Conservation (phyloP, 2,113 vertebrate genomes). For the Microcebus griseorufus region DNA sequence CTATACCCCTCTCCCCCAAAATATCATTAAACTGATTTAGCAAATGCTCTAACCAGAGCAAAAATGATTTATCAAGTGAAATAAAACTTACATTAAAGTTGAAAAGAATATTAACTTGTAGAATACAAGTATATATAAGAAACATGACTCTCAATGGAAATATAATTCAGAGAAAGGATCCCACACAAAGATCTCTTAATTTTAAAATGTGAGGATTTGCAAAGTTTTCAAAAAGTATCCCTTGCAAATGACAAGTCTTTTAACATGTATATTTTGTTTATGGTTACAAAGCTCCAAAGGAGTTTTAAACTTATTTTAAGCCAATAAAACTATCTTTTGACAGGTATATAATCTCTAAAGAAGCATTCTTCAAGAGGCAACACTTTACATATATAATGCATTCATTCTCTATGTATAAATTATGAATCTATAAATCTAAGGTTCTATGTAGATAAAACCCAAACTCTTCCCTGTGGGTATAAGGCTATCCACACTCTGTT, state of each 20-base stretch:
- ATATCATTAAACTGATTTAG: not conserved
- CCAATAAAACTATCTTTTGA: not conserved
- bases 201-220: not conserved
- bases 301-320: not conserved
- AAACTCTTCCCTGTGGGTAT: not conserved
- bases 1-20: not conserved
- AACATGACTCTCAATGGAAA: not conserved
- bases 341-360: not conserved
- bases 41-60: not conserved
- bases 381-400: constrained; percentile 13
- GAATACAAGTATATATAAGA: not conserved
- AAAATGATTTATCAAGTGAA: constrained; percentile 18
- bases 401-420: not conserved
- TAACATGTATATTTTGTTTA: not conserved
- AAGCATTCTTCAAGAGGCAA: not conserved
- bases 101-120: not conserved
- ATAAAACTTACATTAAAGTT: not conserved
- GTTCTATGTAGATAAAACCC: not conserved
- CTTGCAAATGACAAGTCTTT: not conserved
- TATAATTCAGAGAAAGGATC: not conserved
- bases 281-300: not conserved
- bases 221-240: not conserved
- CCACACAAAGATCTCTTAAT: not conserved
- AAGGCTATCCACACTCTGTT: not conserved
- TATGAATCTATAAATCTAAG: not conserved